Evolutionary conservation across 1,140 invertebrate species (phyloP).

Genomic region (Neomicropteryx cornuta): DNA sequence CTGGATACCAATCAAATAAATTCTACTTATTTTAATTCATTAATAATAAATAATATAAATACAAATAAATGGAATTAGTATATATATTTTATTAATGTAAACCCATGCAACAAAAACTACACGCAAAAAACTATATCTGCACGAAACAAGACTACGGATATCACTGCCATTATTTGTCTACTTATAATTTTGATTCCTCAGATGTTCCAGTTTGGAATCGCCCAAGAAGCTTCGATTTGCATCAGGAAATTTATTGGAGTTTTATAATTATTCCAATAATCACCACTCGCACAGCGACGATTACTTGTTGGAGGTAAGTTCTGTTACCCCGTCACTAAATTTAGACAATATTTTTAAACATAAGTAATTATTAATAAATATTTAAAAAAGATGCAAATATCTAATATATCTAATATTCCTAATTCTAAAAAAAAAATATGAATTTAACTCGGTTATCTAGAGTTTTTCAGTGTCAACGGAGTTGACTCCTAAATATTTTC

Average conservation of each 20-base stretch:
- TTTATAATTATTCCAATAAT: conserved; percentile 43
- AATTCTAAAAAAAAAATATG: no score
- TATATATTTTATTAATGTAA: background rate
- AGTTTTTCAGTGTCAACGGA: no score
- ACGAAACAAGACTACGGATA: background rate
- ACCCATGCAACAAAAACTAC: background rate
- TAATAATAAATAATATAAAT: background rate
- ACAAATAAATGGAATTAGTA: no score
- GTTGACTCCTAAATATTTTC: no score
- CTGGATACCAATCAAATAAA: no score
- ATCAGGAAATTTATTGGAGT: conserved; percentile 52
- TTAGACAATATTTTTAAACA: no score
- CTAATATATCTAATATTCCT: no score
- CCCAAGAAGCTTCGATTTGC: conserved; percentile 69
- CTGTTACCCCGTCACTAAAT: conserved; percentile 25
- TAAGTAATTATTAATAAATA: no score
- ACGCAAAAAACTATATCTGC: background rate
- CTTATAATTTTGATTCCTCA: conserved; percentile 16
- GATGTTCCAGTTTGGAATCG: conserved; percentile 68
- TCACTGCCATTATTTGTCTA: background rate
- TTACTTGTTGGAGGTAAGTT: conserved; percentile 42
- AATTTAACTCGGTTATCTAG: no score
- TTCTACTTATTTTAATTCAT: background rate
- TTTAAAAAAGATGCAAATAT: no score
- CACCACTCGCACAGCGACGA: conserved; percentile 41